Conservation (phyloP, 2,113 vertebrate species). For the Columbina picui region DNA sequence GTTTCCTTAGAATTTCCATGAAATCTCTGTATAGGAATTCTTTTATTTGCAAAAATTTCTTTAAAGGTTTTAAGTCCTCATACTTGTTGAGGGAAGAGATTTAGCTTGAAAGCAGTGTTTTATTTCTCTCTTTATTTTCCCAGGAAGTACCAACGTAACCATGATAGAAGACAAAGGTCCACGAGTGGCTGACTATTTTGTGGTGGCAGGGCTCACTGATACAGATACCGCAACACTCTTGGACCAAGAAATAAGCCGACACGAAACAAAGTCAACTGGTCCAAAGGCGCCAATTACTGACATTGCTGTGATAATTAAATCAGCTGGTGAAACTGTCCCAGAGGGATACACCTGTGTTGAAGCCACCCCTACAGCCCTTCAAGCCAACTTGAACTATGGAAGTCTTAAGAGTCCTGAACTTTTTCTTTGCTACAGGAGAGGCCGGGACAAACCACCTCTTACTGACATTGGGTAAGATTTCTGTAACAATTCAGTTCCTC, state of each 20-base stretch:
- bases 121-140: neutral
- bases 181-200: constrained; percentile 97
- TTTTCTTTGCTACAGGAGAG: constrained; percentile 94
- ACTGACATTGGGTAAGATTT: constrained; percentile 91
- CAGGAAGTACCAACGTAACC: constrained; percentile 75
- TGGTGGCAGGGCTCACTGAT: constrained; percentile 95
- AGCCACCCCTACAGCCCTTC: constrained; percentile 88
- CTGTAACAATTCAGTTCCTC: neutral
- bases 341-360: constrained; percentile 97
- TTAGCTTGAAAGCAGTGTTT: neutral
- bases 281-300: constrained; percentile 96
- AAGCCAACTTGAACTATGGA: constrained; percentile 96
- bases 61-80: neutral
- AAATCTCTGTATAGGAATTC: neutral
- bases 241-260: constrained; percentile 89
- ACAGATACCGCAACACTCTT: constrained; percentile 88
- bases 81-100: neutral
- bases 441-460: constrained; percentile 89
- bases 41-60: neutral
- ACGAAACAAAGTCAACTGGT: constrained; percentile 88
- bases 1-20: neutral
- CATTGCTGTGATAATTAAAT: constrained; percentile 92
- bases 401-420: constrained; percentile 97
- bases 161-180: constrained; percentile 98
- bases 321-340: constrained; percentile 91